Conservation (phyloP, 1,140 invertebrate genomes). For the Luehdorfia chinensis region DNA sequence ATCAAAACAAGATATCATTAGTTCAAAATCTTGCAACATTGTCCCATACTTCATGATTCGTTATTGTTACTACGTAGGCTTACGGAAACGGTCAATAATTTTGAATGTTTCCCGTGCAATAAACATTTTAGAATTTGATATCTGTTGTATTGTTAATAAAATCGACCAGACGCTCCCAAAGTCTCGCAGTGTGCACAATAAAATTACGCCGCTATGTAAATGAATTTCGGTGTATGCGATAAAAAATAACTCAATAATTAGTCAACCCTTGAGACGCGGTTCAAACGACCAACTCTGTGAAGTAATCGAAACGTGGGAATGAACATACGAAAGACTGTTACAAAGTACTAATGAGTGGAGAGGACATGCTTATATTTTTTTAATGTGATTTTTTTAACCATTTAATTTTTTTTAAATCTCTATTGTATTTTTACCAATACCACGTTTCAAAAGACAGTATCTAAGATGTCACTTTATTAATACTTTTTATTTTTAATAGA, state of each 20-base stretch:
- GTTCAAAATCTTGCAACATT: not conserved
- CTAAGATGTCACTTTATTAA: too few relatives aligned
- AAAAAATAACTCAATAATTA: constrained; percentile 42
- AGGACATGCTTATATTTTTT: not conserved
- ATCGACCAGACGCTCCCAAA: not conserved
- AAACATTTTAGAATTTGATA: not conserved
- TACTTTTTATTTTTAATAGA: too few relatives aligned
- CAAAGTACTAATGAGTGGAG: constrained; percentile 24
- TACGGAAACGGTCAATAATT: not conserved
- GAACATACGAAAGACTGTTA: constrained; percentile 22
- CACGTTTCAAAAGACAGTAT: too few relatives aligned
- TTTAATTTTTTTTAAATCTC: too few relatives aligned
- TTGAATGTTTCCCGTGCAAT: not conserved
- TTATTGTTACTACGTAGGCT: not conserved
- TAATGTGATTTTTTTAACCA: too few relatives aligned
- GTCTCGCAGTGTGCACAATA: constrained; percentile 1
- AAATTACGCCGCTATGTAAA: constrained; percentile 20
- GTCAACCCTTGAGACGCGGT: constrained; percentile 28
- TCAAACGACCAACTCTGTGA: constrained; percentile 3
- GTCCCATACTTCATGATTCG: not conserved
- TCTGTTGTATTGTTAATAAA: too few relatives aligned
- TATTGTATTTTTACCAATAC: too few relatives aligned
- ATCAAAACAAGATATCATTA: constrained; percentile 1
- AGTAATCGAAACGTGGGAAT: constrained; percentile 39
- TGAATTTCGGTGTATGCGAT: constrained; percentile 15